Conservation (phyloP, 2,797 vertebrate species). For the Sparus aurata region DNA sequence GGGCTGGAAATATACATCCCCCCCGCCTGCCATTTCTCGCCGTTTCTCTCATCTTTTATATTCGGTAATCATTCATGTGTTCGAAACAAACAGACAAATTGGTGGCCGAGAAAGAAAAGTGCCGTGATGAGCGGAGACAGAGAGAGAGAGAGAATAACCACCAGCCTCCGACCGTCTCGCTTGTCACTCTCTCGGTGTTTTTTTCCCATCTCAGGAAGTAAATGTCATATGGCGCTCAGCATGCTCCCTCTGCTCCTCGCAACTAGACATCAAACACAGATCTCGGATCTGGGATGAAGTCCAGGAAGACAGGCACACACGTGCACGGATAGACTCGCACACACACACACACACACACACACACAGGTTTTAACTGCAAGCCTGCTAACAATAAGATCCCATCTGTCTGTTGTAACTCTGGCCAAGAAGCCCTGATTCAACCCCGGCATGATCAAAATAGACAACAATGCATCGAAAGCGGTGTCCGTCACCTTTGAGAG, state of each 20-base stretch:
- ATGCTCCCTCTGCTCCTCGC: constrained; percentile 55
- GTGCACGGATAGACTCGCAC: constrained; percentile 25
- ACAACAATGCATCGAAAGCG: not conserved
- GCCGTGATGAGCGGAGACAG: constrained; percentile 5
- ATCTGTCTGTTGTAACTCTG: constrained; percentile 51
- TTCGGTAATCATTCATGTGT: not conserved
- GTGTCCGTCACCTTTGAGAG: not conserved
- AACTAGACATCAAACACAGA: constrained; percentile 68
- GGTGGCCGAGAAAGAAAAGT: not conserved
- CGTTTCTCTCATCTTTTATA: constrained; percentile 13
- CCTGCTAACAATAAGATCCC: constrained; percentile 49
- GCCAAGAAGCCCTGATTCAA: constrained; percentile 34
- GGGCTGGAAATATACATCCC: not conserved
- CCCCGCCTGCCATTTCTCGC: not conserved
- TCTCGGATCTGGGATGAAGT: constrained; percentile 65
- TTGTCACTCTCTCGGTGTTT: constrained; percentile 13
- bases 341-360: constrained; percentile 23
- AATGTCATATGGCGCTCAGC: constrained; percentile 70
- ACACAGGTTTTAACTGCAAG: constrained; percentile 29
- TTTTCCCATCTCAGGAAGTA: constrained; percentile 39
- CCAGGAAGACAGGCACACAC: constrained; percentile 52
- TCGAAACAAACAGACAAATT: constrained; percentile 4
- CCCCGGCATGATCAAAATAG: constrained; percentile 6
- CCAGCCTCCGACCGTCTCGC: not conserved
- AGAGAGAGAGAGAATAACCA: not conserved